These are phyloP conservation scores for Machimus atricapillus DNA, from an alignment of 2,888 invertebrate species.

Conservation along the genomic window DNA sequence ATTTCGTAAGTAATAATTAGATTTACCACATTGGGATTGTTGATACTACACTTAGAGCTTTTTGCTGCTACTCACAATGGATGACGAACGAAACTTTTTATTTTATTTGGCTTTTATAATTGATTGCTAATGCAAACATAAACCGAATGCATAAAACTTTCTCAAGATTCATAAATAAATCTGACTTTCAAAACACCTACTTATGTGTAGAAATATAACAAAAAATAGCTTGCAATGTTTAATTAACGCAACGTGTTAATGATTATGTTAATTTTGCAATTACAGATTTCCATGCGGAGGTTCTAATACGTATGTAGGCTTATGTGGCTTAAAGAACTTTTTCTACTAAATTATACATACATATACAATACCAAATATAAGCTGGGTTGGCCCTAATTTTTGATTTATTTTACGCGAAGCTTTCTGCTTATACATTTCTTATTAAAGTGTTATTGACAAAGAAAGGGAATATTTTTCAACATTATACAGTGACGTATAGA, in stretches of 20 bases:
- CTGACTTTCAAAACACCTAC: neutral
- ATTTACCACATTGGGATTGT: neutral
- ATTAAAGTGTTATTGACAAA: neutral
- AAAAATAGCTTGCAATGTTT: neutral
- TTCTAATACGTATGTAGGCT: neutral
- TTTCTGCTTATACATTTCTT: neutral
- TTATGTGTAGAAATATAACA: neutral
- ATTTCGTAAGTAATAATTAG: neutral
- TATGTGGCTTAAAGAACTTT: neutral
- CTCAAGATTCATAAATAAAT: neutral
- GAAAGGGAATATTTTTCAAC: too few relatives aligned
- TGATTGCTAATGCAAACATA: neutral
- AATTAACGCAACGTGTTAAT: neutral
- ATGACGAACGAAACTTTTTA: neutral
- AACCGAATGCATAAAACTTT: neutral
- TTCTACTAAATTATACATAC: neutral
- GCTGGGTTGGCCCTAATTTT: neutral
- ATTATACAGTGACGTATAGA: too few relatives aligned
- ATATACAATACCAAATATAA: neutral
- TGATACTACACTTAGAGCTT: neutral
- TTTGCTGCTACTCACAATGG: neutral
- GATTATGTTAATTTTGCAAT: slow-evolving; percentile 28
- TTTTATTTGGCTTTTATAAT: neutral
- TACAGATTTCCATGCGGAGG: slow-evolving; percentile 56
- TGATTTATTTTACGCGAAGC: neutral